Conservation (phyloP, 2,797 vertebrate genomes). For the Varecia variegata region DNA sequence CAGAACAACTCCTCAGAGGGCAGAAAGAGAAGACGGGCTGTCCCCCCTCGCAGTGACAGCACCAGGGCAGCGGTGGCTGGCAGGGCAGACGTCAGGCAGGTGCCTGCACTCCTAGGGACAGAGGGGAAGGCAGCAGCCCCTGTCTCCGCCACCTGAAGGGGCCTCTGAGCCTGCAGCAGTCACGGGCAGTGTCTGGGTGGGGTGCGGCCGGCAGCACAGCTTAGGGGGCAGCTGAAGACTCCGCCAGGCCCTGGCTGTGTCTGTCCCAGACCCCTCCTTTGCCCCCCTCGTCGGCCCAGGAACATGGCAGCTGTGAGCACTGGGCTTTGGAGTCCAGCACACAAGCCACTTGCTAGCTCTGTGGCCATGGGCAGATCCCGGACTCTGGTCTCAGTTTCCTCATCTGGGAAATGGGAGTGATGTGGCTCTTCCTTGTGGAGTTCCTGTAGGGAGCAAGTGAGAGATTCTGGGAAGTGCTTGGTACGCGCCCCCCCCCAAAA, state of each 20-base stretch:
- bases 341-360: too few relatives aligned
- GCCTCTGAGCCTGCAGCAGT: neutral
- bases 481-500: neutral
- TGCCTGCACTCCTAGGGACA: neutral
- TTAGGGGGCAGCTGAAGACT: neutral
- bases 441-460: neutral
- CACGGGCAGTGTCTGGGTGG: neutral
- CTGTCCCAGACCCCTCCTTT: too few relatives aligned
- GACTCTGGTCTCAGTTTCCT: neutral
- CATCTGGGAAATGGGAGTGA: neutral
- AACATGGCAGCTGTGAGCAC: rapidly evolving
- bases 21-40: neutral
- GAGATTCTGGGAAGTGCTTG: too few relatives aligned
- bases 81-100: neutral
- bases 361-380: neutral
- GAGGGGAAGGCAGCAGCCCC: neutral
- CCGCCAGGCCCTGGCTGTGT: neutral
- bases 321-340: neutral
- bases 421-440: neutral
- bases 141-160: neutral
- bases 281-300: neutral
- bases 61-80: rapidly evolving
- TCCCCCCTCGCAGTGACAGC: too few relatives aligned
- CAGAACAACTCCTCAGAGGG: neutral
- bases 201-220: rapidly evolving